These are phyloP conservation scores for Cladorhizidae sp. DNA, from an alignment of 37 sponge, comb jelly and placozoan genomes.

Conservation along the genomic window DNA sequence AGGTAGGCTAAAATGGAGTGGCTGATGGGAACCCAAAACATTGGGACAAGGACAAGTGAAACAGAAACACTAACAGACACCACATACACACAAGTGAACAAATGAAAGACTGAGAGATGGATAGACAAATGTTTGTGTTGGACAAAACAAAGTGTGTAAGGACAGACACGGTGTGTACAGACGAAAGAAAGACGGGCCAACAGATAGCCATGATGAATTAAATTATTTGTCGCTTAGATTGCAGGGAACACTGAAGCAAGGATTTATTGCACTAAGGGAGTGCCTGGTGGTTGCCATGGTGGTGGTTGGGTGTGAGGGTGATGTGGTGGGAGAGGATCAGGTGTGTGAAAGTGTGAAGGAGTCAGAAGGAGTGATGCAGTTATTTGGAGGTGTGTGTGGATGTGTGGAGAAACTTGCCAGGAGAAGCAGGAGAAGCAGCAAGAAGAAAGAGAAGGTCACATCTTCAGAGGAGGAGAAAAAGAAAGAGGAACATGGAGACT, in stretches of 20 bases:
- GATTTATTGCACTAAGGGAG: conserved; percentile 14
- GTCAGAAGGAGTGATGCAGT: neutral
- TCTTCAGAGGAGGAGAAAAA: neutral
- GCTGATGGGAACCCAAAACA: neutral
- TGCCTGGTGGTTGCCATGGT: neutral
- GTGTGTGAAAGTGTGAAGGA: neutral
- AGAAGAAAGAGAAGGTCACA: neutral
- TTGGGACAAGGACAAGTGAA: too few species aligned
- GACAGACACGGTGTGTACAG: too few species aligned
- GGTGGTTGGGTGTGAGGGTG: neutral
- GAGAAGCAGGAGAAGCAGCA: too few species aligned
- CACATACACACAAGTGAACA: too few species aligned
- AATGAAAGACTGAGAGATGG: too few species aligned
- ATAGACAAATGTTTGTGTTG: too few species aligned
- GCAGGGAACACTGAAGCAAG: conserved; percentile 17
- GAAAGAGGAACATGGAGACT: neutral
- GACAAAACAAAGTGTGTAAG: too few species aligned
- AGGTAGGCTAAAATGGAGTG: neutral
- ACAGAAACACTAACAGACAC: too few species aligned
- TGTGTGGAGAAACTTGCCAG: neutral
- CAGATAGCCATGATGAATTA: too few species aligned
- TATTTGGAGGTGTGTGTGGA: neutral
- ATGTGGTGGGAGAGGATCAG: neutral
- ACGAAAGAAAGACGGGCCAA: too few species aligned
- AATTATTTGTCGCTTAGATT: too few species aligned